Conservation (phyloP, 2,113 vertebrate genomes). For the Tragelaphus buxtoni region DNA sequence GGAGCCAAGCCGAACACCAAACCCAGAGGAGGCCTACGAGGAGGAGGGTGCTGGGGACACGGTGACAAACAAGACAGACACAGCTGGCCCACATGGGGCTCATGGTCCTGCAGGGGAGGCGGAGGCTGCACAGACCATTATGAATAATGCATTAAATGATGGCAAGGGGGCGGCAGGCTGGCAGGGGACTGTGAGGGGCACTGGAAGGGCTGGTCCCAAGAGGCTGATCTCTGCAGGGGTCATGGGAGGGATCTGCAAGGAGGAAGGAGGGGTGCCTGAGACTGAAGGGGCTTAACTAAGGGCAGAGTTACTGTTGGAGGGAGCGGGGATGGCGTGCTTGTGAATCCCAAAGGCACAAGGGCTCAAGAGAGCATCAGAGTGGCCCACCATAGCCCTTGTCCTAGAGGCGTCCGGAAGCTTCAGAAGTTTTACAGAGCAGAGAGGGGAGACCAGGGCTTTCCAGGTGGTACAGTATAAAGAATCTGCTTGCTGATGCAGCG, state of each 20-base stretch:
- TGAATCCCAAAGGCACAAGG: neutral
- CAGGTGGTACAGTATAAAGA: neutral
- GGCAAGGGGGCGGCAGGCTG: neutral
- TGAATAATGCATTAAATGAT: neutral
- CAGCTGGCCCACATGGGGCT: neutral
- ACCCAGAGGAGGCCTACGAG: neutral
- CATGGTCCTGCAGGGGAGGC: neutral
- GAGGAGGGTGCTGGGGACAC: neutral
- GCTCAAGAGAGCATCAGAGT: neutral
- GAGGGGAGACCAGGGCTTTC: neutral
- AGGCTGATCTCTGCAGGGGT: neutral
- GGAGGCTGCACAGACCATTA: neutral
- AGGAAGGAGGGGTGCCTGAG: neutral
- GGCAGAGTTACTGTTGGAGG: neutral
- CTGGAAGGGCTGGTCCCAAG: neutral
- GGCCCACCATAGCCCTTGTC: neutral
- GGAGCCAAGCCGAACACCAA: neutral
- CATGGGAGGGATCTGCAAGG: neutral
- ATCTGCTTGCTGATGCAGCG: neutral
- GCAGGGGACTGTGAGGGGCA: neutral
- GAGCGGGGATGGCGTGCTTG: rapidly evolving
- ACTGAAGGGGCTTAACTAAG: neutral
- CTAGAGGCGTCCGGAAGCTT: neutral
- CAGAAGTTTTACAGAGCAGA: neutral
- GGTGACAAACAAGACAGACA: neutral